Base-by-base conservation (phyloP, 2,113 vertebrate genomes). In the Neopipo cinnamomea region DNA sequence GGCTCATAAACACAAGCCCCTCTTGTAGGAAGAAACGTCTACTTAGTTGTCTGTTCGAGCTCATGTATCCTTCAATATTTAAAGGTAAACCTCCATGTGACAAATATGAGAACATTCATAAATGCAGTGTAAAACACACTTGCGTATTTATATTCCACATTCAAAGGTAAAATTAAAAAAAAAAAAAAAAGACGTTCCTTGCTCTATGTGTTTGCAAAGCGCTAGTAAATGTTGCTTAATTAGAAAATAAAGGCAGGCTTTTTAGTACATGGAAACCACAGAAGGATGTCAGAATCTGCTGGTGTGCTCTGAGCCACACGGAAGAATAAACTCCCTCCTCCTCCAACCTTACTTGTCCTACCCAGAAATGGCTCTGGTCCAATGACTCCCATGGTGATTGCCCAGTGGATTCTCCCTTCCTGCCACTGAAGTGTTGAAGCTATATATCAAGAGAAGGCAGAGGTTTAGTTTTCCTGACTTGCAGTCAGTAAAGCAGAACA, bases 181-280 rank as follows among this genome's bases (percentile, higher is more conserved):
- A 76, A 46, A 67, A 44, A 44, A 44, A 23, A 39, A 47, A 65
- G 3, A 0, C 0, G 4, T n/a, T 70, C 56, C 17, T n/a, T 66
- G 12, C 31, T 71, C 37, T 33, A 1, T 2, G 4, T 44, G n/a
- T 49, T 53, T 22, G 0, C 24, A 50, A 77, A 88, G 90, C 0
- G 0, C 18, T 8, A 25, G 14, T 17, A 79, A 66, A 33, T 2
- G 4, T 25, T 91, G 33, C 12, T 44, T n/a, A 37, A 70, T 37
- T 28, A 47, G 30, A 84, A 88, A 63, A 86, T 42, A 76, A 62
- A 72, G 13, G 47, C 49, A 72, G 13, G 12, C 6, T 68, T 85
- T 86, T 63, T 52, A 55, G 39, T 28, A n/a, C 12, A 23, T 0
- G 5, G 55, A 74, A 91, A 67, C 5, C 3, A 1, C 28, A 81